A percentile compares a stretch with the other conserved stretches of the same genome.
Evolutionary conservation across 2,888 invertebrate genomes (phyloP).

Genomic region (Chorisops tibialis): DNA sequence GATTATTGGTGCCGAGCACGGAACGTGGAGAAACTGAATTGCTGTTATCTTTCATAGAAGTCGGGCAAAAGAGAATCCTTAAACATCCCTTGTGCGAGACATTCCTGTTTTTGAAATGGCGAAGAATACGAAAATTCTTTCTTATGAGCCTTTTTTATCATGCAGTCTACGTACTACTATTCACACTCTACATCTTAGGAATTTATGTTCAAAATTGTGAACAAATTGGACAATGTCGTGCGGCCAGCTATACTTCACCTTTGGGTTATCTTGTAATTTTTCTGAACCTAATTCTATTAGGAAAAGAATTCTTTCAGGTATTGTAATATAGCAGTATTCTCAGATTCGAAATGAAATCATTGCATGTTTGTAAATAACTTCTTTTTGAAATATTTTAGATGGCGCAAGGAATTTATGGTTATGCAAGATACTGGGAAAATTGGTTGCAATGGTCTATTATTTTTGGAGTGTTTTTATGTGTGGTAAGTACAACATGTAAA

Average conservation of each 20-base stretch:
- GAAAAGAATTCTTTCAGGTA: constrained; percentile 64
- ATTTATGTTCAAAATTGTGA: constrained; percentile 49
- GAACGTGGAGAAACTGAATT: constrained; percentile 68
- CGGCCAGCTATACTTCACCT: constrained; percentile 43
- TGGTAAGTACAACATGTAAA: constrained; percentile 55
- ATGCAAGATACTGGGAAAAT: constrained; percentile 79
- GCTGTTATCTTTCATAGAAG: constrained; percentile 70
- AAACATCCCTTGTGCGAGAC: constrained; percentile 84
- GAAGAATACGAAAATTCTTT: constrained; percentile 77
- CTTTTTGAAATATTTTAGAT: constrained; percentile 59
- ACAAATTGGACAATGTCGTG: constrained; percentile 40
- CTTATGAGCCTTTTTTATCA: constrained; percentile 75
- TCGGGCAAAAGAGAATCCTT: constrained; percentile 72
- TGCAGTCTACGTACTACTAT: constrained; percentile 69
- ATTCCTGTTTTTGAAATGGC: constrained; percentile 80
- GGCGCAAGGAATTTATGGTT: constrained; percentile 67
- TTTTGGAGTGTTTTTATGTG: constrained; percentile 65
- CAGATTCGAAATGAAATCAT: too few species aligned
- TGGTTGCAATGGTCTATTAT: constrained; percentile 79
- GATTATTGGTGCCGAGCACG: constrained; percentile 60
- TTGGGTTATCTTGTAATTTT: constrained; percentile 61
- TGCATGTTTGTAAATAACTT: not conserved
- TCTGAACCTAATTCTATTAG: constrained; percentile 62
- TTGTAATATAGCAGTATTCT: too few species aligned
- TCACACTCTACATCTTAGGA: constrained; percentile 69